A percentile compares a stretch with the other conserved stretches of the same genome.
These are phyloP conservation scores for Chrosomus eos DNA, from an alignment of 2,797 vertebrate genomes.

Conservation along the genomic window DNA sequence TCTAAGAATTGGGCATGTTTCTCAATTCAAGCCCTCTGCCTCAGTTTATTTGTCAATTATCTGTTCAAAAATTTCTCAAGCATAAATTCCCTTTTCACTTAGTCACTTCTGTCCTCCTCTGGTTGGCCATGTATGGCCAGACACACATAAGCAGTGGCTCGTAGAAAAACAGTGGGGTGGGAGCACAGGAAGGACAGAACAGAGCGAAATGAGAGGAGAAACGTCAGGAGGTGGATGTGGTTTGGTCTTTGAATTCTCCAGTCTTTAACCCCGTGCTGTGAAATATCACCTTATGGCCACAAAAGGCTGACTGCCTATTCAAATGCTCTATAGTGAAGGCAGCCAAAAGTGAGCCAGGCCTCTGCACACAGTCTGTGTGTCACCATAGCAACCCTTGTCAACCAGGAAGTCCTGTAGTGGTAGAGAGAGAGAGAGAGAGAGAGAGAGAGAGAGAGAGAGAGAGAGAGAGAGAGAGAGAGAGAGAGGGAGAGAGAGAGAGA, in stretches of 20 bases:
- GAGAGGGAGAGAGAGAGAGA: slow-evolving; percentile 59
- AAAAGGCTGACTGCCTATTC: slow-evolving; percentile 69
- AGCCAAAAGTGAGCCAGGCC: slow-evolving; percentile 67
- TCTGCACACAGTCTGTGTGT: slow-evolving; percentile 69
- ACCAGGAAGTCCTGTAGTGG: slow-evolving; percentile 76
- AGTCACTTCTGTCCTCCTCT: slow-evolving; percentile 60
- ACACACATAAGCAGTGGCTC: slow-evolving; percentile 10
- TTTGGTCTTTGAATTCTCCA: slow-evolving; percentile 71
- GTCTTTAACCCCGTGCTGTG: slow-evolving; percentile 73
- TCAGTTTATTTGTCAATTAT: background rate
- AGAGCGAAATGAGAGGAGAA: slow-evolving; percentile 44
- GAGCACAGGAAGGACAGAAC: slow-evolving; percentile 1
- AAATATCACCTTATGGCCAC: slow-evolving; percentile 82
- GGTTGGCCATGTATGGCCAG: slow-evolving; percentile 56
- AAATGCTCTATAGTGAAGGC: slow-evolving; percentile 65
- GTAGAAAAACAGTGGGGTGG: slow-evolving; percentile 49
- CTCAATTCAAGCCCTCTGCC: background rate
- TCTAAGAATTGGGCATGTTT: background rate
- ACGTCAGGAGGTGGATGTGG: slow-evolving; percentile 67
- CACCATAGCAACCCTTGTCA: slow-evolving; percentile 77
- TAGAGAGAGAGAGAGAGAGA: slow-evolving; percentile 62
- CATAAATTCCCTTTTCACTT: slow-evolving; percentile 44
- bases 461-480: too few relatives aligned
- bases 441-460: slow-evolving; percentile 56
- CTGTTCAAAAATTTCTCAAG: slow-evolving; percentile 8